Percentiles rank a stretch among this genome's conserved stretches.
Conservation (phyloP, 2,888 invertebrate genomes). For the Orchesella flavescens region DNA sequence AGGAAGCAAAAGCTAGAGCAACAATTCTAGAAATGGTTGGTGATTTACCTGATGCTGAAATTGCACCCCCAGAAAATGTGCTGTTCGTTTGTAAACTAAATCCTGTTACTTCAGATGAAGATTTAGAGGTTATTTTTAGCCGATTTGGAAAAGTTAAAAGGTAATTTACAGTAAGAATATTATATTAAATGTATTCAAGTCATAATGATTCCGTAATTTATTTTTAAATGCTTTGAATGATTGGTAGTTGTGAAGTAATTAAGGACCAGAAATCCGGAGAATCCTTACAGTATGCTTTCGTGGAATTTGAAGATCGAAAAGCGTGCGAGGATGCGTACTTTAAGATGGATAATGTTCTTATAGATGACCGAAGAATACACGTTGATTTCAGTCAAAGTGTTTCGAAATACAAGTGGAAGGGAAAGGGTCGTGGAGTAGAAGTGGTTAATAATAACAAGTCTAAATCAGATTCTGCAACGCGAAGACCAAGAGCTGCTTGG, state of each 20-base stretch:
- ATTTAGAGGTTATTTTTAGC: constrained; percentile 97
- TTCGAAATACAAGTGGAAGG: constrained; percentile 92
- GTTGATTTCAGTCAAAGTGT: constrained; percentile 99
- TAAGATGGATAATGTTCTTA: constrained; percentile 99
- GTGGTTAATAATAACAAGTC: constrained; percentile 51
- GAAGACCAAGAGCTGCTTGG: constrained; percentile 58
- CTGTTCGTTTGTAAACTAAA: constrained; percentile 99
- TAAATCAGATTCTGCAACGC: constrained; percentile 23
- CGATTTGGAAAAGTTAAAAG: constrained; percentile 92
- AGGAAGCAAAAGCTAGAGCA: constrained; percentile 96
- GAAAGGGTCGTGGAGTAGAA: constrained; percentile 79
- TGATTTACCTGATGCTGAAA: constrained; percentile 96
- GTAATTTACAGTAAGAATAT: constrained; percentile 73
- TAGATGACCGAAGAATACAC: constrained; percentile 98
- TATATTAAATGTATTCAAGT: neutral
- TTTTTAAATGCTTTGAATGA: constrained; percentile 23
- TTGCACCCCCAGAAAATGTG: constrained; percentile 98
- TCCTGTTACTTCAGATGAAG: constrained; percentile 97
- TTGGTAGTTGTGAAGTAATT: constrained; percentile 91
- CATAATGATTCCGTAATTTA: neutral
- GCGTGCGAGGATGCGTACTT: constrained; percentile 98
- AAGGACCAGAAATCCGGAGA: constrained; percentile 93
- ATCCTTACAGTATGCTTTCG: constrained; percentile 98
- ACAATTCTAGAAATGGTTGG: constrained; percentile 99
- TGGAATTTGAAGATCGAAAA: constrained; percentile 94